Evolutionary conservation across 1,140 invertebrate species (phyloP), one percentile per base, ranked within the genome.

Genomic region (Lasaia peninsularis): DNA sequence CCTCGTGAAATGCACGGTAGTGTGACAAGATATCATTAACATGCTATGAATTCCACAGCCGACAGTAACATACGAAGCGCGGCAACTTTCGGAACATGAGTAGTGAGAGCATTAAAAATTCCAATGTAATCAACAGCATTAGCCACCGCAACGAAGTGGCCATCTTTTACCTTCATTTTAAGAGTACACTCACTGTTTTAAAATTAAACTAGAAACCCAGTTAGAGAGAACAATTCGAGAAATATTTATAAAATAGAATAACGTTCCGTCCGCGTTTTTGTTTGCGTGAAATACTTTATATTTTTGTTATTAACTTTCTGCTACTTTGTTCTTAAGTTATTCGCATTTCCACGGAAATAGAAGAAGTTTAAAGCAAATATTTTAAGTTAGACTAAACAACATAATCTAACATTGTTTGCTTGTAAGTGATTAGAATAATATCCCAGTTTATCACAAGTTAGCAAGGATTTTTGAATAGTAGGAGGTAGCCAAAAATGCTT

Each of bases 1-100:
- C 24, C 24, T 28, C 1, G 24, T 55, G 21, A 55, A 55, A 40
- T 55, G 37, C 40, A 49, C 28, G 6, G 18, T 59, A 9, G 58
- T 60, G 58, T 53, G 58, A 60, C 52, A 60, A 60, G 16, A 60
- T 33, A 48, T 54, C 37, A 48, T 60, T 35, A 60, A 54, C n/a
- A 60, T 34, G 28, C 49, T 21, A 12, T 32, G 52, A 37, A 58
- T 58, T 52, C 31, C 33, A 40, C 16, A 16, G 34, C 34, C 34
- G 37, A 40, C 37, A 40, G 14, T 14, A 16, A 37, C 33, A 20
- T 21, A 24, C 32, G 50, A 21, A 14, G 33, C 18, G 24, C 49
- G 33, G 44, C 48, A 58, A 37, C 50, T 40, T 52, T 52, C 56
- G 33, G 56, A 58, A 52, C 34, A 58, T 28, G 12, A 37, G 33